A percentile compares a stretch with the other conserved stretches of the same genome.
Evolutionary conservation across 64 coral and sea anemone species (phyloP).

Genomic region (Actinia equina): DNA sequence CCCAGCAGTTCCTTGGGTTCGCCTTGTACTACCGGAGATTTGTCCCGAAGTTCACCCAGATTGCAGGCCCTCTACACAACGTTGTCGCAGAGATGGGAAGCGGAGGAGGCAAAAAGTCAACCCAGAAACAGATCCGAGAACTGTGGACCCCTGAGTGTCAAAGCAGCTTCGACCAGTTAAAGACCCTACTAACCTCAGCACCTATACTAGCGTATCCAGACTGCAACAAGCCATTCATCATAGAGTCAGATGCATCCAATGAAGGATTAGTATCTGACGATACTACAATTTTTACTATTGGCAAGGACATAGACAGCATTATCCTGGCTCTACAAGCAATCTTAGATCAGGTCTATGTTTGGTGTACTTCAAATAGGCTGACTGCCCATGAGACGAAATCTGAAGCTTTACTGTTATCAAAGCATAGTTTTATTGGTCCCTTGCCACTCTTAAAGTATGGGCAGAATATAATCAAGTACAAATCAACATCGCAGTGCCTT

Average conservation of each 20-base stretch:
- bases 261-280: no score
- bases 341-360: no score
- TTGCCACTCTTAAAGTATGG: no score
- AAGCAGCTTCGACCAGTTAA: neutral
- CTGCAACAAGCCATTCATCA: constrained; percentile 30
- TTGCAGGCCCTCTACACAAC: constrained; percentile 27
- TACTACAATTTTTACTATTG: no score
- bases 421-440: no score
- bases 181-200: constrained; percentile 30
- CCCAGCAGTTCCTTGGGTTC: constrained; percentile 51
- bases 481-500: no score
- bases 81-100: neutral
- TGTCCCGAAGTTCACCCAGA: constrained; percentile 35
- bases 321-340: no score
- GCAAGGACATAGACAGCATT: no score
- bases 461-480: no score
- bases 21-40: constrained; percentile 49
- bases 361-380: no score
- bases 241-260: constrained; percentile 39
- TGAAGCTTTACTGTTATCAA: no score
- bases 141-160: constrained; percentile 35
- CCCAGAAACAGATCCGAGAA: neutral
- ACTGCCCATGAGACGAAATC: no score
- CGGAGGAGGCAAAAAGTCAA: constrained; percentile 27
- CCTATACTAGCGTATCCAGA: constrained; percentile 44